Percentiles rank a stretch among this genome's conserved stretches.
These are phyloP conservation scores for Cyprinus carpio DNA, from an alignment of 2,113 vertebrate genomes.

Conservation along the genomic window DNA sequence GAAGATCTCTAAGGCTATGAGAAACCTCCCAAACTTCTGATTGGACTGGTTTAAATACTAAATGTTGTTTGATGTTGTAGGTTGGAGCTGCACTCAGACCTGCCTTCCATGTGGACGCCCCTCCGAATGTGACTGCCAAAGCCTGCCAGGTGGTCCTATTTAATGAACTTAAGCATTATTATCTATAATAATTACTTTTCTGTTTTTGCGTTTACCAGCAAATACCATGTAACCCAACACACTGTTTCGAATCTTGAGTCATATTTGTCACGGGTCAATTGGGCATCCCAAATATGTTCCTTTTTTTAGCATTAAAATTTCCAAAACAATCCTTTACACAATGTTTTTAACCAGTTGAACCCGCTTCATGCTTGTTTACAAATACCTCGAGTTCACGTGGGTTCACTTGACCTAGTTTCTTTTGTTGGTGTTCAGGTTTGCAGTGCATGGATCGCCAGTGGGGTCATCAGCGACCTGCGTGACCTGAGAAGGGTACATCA, in stretches of 20 bases:
- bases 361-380: background rate
- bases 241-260: background rate
- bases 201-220: background rate
- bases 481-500: conserved; percentile 91
- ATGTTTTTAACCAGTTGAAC: background rate
- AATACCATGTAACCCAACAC: background rate
- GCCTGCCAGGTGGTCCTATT: conserved; percentile 85
- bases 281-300: background rate
- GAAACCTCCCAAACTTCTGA: background rate
- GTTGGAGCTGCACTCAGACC: conserved; percentile 94
- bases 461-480: conserved; percentile 86
- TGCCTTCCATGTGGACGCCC: conserved; percentile 86
- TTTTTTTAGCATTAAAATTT: background rate
- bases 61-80: conserved; percentile 68
- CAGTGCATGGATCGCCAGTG: conserved; percentile 92
- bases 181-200: background rate
- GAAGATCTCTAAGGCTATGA: background rate
- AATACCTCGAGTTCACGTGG: background rate
- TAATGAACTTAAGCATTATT: background rate
- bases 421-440: conserved; percentile 79
- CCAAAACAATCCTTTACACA: background rate
- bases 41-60: background rate
- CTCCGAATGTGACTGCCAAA: conserved; percentile 90
- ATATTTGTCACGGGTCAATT: background rate
- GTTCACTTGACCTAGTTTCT: conserved; percentile 21